Evolutionary conservation across 2,797 vertebrate species (phyloP).

Genomic region (Chelonia mydas): DNA sequence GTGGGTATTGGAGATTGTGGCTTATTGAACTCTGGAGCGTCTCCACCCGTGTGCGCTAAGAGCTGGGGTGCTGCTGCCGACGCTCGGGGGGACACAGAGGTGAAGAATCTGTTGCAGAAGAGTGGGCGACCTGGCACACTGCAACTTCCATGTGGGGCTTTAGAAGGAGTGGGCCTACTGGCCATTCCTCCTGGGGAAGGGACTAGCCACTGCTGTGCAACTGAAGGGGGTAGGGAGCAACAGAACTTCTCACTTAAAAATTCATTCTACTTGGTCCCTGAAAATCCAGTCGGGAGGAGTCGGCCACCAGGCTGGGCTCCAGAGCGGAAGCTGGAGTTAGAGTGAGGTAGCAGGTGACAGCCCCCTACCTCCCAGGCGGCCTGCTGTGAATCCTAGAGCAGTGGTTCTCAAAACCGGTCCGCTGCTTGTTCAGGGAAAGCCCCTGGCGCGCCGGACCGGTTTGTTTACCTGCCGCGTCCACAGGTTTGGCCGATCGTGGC

Average conservation of each 20-base stretch:
- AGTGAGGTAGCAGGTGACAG: not conserved
- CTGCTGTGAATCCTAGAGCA: not conserved
- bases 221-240: not conserved
- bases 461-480: too few species aligned
- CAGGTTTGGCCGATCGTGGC: too few species aligned
- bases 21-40: not conserved
- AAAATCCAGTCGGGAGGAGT: not conserved
- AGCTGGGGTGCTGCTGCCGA: not conserved
- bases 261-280: not conserved
- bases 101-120: not conserved
- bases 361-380: not conserved
- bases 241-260: not conserved
- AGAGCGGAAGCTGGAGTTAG: not conserved
- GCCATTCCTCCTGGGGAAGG: not conserved
- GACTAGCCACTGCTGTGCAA: not conserved
- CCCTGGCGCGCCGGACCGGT: too few species aligned
- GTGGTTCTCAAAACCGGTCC: too few species aligned
- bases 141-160: not conserved
- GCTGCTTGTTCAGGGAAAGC: too few species aligned
- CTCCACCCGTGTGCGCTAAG: not conserved
- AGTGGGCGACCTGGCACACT: not conserved
- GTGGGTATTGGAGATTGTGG: not conserved
- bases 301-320: not conserved
- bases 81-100: not conserved
- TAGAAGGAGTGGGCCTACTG: not conserved